Evolutionary conservation across 2,888 invertebrate genomes (phyloP).

Genomic region (Lasioglossum marginatum): DNA sequence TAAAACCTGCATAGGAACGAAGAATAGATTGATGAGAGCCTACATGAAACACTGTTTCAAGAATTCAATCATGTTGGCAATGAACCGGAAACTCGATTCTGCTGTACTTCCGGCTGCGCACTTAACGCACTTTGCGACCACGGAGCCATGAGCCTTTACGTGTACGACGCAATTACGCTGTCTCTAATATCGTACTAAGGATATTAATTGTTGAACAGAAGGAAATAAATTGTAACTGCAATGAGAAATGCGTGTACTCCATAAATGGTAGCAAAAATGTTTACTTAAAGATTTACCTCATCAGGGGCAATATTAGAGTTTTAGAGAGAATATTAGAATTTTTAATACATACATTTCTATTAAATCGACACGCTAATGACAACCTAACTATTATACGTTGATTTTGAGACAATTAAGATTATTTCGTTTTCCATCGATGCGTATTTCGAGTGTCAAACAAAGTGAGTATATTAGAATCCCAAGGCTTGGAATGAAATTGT

Average conservation of each 20-base stretch:
- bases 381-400: no score
- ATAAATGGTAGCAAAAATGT: neutral
- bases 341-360: no score
- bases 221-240: conserved; percentile 61
- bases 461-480: no score
- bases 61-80: conserved; percentile 45
- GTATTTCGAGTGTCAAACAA: no score
- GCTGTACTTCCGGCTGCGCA: conserved; percentile 49
- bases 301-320: neutral
- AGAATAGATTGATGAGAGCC: conserved; percentile 4
- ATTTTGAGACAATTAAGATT: no score
- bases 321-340: no score
- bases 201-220: conserved; percentile 53
- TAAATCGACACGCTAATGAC: no score
- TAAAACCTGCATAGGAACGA: neutral
- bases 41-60: conserved; percentile 24
- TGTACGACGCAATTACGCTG: conserved; percentile 51
- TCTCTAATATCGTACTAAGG: conserved; percentile 54
- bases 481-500: no score
- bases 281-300: neutral
- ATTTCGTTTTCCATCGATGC: no score
- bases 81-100: conserved; percentile 45
- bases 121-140: conserved; percentile 57
- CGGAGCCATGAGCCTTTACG: conserved; percentile 55
- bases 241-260: neutral